These are phyloP conservation scores for Rhyzopertha dominica DNA, from an alignment of 1,140 invertebrate genomes.

Conservation along the genomic window DNA sequence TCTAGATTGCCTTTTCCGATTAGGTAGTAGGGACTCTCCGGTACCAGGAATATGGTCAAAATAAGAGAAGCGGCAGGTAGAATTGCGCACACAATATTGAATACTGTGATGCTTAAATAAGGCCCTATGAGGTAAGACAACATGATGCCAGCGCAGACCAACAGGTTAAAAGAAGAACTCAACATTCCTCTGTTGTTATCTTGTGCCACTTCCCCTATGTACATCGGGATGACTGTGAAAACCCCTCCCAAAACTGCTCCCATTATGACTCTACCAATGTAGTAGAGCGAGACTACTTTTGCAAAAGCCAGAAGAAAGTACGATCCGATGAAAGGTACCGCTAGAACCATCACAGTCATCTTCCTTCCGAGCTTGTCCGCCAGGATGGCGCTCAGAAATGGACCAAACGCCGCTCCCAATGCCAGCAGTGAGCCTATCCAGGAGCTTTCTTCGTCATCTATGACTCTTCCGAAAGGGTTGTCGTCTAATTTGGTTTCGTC, in stretches of 20 bases:
- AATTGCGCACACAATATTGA: slow-evolving; percentile 48
- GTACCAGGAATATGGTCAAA: slow-evolving; percentile 48
- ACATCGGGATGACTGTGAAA: slow-evolving; percentile 50
- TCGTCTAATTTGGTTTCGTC: slow-evolving; percentile 13
- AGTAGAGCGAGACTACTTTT: slow-evolving; percentile 71
- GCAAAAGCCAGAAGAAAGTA: slow-evolving; percentile 41
- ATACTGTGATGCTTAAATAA: slow-evolving; percentile 50
- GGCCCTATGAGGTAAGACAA: slow-evolving; percentile 56
- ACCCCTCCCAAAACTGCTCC: slow-evolving; percentile 47
- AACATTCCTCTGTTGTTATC: slow-evolving; percentile 28
- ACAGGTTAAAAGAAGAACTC: slow-evolving; percentile 30
- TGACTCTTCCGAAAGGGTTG: slow-evolving; percentile 31
- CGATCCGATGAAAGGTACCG: slow-evolving; percentile 20
- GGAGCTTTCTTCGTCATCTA: slow-evolving; percentile 53
- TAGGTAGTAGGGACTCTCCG: slow-evolving; percentile 73
- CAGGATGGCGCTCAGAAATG: slow-evolving; percentile 38
- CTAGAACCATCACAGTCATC: slow-evolving; percentile 45
- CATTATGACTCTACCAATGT: slow-evolving; percentile 51
- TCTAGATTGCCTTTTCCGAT: slow-evolving; percentile 53
- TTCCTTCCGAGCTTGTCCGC: slow-evolving; percentile 48
- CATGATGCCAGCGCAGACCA: slow-evolving; percentile 29
- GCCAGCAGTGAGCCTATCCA: slow-evolving; percentile 79
- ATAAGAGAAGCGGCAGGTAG: slow-evolving; percentile 51
- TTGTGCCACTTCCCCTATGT: slow-evolving; percentile 50
- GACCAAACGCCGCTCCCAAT: slow-evolving; percentile 62